Conservation (phyloP, 2,888 invertebrate species). For the Disparrhopalites patrizii region DNA sequence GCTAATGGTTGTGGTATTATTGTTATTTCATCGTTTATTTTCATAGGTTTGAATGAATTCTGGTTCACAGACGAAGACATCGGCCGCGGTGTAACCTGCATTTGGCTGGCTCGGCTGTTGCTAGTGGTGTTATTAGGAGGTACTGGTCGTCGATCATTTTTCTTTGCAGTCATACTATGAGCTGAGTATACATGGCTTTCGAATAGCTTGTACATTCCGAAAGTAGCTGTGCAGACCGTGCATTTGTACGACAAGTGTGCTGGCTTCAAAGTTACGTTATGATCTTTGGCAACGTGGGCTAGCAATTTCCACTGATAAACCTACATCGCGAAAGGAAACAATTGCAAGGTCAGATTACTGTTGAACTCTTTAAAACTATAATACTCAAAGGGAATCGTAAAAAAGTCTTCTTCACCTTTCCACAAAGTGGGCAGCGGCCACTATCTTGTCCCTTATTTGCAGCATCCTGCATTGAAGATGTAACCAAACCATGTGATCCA, state of each 20-base stretch:
- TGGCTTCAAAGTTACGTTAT: slow-evolving; percentile 84
- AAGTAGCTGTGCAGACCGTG: slow-evolving; percentile 90
- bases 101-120: slow-evolving; percentile 28
- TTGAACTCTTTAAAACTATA: neutral
- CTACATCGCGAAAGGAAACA: too few species aligned
- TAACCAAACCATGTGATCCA: slow-evolving; percentile 90
- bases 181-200: slow-evolving; percentile 92
- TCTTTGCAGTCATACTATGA: slow-evolving; percentile 83
- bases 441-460: slow-evolving; percentile 92
- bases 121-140: slow-evolving; percentile 30
- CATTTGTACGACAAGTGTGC: slow-evolving; percentile 92
- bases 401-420: too few species aligned
- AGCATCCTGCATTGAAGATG: slow-evolving; percentile 92
- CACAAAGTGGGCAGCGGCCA: slow-evolving; percentile 91
- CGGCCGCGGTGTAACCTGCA: slow-evolving; percentile 43
- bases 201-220: slow-evolving; percentile 92
- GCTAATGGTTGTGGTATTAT: slow-evolving; percentile 76
- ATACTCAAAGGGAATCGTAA: neutral
- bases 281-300: slow-evolving; percentile 87
- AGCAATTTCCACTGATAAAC: slow-evolving; percentile 90
- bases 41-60: slow-evolving; percentile 64
- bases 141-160: slow-evolving; percentile 51
- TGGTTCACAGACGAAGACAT: slow-evolving; percentile 32
- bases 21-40: slow-evolving; percentile 84
- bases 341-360: too few species aligned